phyloP scores from a whole-genome alignment of 2,797 vertebrate species.

The Apodemus agrarius region DNA sequence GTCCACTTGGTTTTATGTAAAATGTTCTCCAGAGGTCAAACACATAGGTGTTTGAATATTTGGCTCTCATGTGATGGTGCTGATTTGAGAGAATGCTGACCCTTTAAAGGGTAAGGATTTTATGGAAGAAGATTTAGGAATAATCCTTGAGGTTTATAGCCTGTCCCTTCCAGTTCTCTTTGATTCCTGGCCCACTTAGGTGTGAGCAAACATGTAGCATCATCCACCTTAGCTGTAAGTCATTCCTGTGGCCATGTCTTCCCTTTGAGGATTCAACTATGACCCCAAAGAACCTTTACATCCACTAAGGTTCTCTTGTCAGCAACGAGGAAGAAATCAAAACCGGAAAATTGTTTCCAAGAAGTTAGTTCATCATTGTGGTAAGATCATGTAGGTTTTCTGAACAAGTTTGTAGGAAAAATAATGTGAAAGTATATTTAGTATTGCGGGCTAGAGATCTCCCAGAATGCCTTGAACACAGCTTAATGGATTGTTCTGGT shows the following conservation, averaged over 20 bases:
- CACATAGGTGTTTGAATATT: not conserved
- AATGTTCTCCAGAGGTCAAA: not conserved
- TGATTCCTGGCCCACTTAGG: not conserved
- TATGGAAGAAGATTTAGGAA: not conserved
- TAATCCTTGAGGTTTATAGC: not conserved
- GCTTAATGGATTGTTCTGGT: not conserved
- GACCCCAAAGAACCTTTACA: not conserved
- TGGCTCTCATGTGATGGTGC: not conserved
- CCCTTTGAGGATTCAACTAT: not conserved
- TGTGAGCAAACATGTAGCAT: not conserved
- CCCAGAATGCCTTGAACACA: not conserved
- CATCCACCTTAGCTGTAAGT: too few relatives aligned
- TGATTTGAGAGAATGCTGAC: not conserved
- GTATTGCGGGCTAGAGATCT: not conserved
- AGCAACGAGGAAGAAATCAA: not conserved
- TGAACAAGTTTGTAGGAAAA: not conserved
- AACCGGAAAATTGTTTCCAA: not conserved
- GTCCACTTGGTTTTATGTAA: not conserved
- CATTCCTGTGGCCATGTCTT: not conserved
- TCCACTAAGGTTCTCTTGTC: not conserved
- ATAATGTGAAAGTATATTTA: not conserved
- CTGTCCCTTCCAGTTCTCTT: not conserved
- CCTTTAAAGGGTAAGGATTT: too few relatives aligned
- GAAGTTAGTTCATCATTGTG: not conserved
- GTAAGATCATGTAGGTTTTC: not conserved